phyloP scores from a whole-genome alignment of 2,888 invertebrate species.

The Drosophila anceps region DNA sequence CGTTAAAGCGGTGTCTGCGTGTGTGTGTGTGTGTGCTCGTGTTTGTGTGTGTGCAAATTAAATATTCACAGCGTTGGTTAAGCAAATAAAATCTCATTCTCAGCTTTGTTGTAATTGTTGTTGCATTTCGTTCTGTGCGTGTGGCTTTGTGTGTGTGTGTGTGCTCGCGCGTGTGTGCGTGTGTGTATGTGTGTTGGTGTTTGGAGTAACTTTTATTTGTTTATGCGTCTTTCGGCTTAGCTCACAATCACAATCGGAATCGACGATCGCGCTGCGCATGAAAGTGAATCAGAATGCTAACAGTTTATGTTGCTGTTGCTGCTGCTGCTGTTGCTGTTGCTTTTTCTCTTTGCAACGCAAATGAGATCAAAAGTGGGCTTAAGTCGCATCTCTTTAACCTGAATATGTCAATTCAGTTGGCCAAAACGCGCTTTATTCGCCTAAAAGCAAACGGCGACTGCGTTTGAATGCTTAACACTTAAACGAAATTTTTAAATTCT shows the following conservation, averaged over 20 bases:
- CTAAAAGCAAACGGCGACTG: conserved; percentile 16
- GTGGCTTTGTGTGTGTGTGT: conserved; percentile 1
- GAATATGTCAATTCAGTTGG: conserved; percentile 62
- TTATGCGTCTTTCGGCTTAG: conserved; percentile 48
- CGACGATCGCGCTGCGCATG: conserved; percentile 71
- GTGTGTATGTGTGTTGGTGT: conserved; percentile 20
- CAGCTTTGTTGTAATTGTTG: conserved; percentile 60
- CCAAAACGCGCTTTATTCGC: conserved; percentile 45
- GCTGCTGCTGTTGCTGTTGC: conserved; percentile 28
- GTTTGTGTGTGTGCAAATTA: conserved; percentile 72
- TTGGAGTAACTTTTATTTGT: conserved; percentile 45
- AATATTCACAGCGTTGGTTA: conserved; percentile 78
- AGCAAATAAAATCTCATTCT: conserved; percentile 76
- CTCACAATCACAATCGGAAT: conserved; percentile 53
- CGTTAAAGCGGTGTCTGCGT: conserved; percentile 63
- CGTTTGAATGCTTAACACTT: conserved; percentile 26
- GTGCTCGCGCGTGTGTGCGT: conserved; percentile 8
- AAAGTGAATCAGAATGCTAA: conserved; percentile 79
- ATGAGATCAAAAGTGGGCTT: conserved; percentile 80
- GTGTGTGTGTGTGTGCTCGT: conserved; percentile 18
- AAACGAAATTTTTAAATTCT: conserved; percentile 17
- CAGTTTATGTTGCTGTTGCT: conserved; percentile 36
- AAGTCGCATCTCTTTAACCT: conserved; percentile 76
- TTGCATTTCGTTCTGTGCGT: conserved; percentile 57
- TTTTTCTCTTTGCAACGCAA: conserved; percentile 66